Conservation (phyloP, 2,888 invertebrate species). For the Eilema depressum region DNA sequence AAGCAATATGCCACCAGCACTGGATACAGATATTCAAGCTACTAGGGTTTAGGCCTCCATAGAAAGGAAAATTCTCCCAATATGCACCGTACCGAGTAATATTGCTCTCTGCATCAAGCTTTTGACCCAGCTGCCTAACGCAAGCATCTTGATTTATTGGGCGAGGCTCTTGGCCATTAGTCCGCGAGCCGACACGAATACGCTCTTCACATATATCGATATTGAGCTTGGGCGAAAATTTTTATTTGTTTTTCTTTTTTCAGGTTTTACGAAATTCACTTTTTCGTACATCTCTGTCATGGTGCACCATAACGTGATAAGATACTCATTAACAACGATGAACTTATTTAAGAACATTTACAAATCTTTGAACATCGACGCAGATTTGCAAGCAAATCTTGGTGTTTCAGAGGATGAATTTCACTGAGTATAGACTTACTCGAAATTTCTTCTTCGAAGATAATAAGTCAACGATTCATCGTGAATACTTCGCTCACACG, state of each 20-base stretch:
- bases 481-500: too few species aligned
- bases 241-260: background rate
- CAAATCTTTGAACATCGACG: too few species aligned
- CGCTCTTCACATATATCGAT: background rate
- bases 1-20: background rate
- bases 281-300: background rate
- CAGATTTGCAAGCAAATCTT: too few species aligned
- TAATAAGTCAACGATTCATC: too few species aligned
- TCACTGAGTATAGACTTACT: too few species aligned
- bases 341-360: too few species aligned
- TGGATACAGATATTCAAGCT: background rate
- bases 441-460: too few species aligned
- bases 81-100: background rate
- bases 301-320: background rate
- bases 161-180: background rate
- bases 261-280: background rate
- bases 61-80: background rate
- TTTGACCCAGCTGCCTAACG: conserved; percentile 4
- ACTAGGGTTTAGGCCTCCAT: background rate
- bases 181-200: background rate
- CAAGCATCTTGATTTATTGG: conserved; percentile 1
- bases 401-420: too few species aligned
- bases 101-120: background rate
- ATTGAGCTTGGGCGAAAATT: background rate
- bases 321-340: too few species aligned